Conservation (phyloP, 1,140 invertebrate genomes). For the Megalonaias nervosa region DNA sequence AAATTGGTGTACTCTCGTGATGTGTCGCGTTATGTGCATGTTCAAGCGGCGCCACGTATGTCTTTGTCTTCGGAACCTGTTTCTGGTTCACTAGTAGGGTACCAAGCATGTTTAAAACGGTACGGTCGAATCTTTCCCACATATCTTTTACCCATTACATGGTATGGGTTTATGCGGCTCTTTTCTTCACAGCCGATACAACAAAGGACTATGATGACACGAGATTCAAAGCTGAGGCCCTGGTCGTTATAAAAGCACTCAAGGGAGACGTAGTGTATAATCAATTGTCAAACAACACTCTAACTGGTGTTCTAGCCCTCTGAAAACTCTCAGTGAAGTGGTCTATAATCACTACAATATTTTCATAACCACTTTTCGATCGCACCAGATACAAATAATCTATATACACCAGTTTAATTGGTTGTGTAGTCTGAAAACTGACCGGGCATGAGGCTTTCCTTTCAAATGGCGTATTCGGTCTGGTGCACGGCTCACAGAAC, state of each 20-base stretch:
- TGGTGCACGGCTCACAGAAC: too few relatives aligned
- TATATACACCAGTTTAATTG: too few relatives aligned
- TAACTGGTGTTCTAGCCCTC: slow-evolving; percentile 12
- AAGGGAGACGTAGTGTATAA: slow-evolving; percentile 18
- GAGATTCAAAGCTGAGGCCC: slow-evolving; percentile 5
- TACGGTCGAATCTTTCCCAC: slow-evolving; percentile 8
- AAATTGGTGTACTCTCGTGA: slow-evolving; percentile 33
- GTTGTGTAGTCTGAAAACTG: slow-evolving; percentile 25
- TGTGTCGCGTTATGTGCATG: slow-evolving; percentile 42
- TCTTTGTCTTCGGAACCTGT: slow-evolving; percentile 25
- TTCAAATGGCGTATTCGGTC: too few relatives aligned
- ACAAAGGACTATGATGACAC: neutral
- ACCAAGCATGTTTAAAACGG: slow-evolving; percentile 21
- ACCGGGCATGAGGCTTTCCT: neutral
- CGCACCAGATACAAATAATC: too few relatives aligned
- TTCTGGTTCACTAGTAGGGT: slow-evolving; percentile 33
- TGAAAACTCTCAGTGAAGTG: too few relatives aligned
- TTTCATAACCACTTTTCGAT: too few relatives aligned
- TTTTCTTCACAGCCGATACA: neutral
- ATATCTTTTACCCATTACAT: slow-evolving; percentile 22
- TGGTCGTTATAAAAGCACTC: slow-evolving; percentile 12
- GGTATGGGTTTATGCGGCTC: slow-evolving; percentile 1
- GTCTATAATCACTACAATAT: too few relatives aligned
- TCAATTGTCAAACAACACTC: slow-evolving; percentile 20
- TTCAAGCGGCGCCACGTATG: slow-evolving; percentile 8